Evolutionary conservation across 2,888 invertebrate genomes (phyloP), one percentile per base, ranked within the genome.

Genomic region (Cephus rjabovi): DNA sequence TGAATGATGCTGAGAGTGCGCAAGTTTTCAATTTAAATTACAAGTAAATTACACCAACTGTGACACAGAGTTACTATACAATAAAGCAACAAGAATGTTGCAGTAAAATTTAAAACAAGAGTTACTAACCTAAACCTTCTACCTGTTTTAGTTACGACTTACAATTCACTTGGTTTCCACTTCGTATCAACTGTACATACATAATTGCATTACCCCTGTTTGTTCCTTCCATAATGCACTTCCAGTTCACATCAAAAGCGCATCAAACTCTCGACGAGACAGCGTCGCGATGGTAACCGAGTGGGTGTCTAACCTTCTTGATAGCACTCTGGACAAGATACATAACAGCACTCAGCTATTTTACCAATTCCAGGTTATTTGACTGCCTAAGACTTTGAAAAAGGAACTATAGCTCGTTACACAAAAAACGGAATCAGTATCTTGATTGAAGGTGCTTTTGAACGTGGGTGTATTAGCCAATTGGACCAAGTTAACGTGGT

Each of bases 121-220:
- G 23, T 56, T 56, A 56, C 56, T 23, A 56, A 23, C 23, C 23
- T 56, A 56, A 56, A 56, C 9, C 9, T 9, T 23, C 56, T 56
- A 23, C 23, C 23, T 23, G 23, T 9, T 23, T 81, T 79, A 81
- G 79, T 79, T 78, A 79, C 69, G 76, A 79, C 77, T 80, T 77
- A 79, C 79, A 81, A 80, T 81, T 81, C 79, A 78, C 79, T 80
- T 76, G 77, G 73, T 74, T 81, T 78, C 76, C 73, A 56, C 76
- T 76, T 75, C 73, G 79, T 81, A 75, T 76, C 73, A 74, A 80
- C 74, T 71, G 76, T 77, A 79, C 79, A 81, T 79, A 77, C 76
- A 77, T 81, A 82, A 82, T 82, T 81, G 81, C 82, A 76, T 75
- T 73, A 83, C 79, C 80, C 81, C 76, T 79, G 80, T 80, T 80